Percentiles rank a stretch among this genome's conserved stretches.
Conservation (phyloP, 2,113 vertebrate species). For the Pimephales promelas region DNA sequence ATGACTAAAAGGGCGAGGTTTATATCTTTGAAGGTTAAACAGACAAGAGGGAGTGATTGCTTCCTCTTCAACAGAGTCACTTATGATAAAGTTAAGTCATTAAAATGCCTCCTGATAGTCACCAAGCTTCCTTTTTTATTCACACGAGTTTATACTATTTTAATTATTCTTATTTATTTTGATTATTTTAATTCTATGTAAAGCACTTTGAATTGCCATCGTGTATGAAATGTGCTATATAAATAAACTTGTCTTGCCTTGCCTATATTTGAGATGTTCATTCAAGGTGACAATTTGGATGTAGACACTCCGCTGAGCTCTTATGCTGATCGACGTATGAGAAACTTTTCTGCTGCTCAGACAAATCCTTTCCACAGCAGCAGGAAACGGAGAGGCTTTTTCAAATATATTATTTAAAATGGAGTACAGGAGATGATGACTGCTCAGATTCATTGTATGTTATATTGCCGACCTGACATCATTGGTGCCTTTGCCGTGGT, state of each 20-base stretch:
- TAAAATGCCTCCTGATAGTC: background rate
- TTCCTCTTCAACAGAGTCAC: background rate
- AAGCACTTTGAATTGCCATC: too few relatives aligned
- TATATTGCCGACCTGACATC: constrained; percentile 14
- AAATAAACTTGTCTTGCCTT: too few relatives aligned
- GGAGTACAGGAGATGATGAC: constrained; percentile 32
- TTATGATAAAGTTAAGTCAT: constrained; percentile 8
- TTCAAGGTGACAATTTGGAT: constrained; percentile 46
- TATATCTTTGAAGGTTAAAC: constrained; percentile 27
- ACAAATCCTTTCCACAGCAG: constrained; percentile 41
- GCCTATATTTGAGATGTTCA: background rate
- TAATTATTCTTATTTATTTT: too few relatives aligned
- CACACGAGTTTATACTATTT: background rate
- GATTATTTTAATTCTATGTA: too few relatives aligned
- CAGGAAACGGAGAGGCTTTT: constrained; percentile 46
- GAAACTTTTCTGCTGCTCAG: constrained; percentile 51
- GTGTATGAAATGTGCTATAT: too few relatives aligned
- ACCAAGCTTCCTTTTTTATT: background rate
- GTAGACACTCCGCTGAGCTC: background rate
- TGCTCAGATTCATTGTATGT: constrained; percentile 39
- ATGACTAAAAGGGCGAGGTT: constrained; percentile 7
- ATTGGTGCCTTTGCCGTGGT: background rate
- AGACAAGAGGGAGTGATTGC: background rate
- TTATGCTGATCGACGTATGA: constrained; percentile 46
- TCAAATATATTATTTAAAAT: constrained; percentile 50